Percentiles rank a stretch among this genome's conserved stretches.
Evolutionary conservation across 2,797 vertebrate genomes (phyloP).

Genomic region (Ctenosaura bakeri): DNA sequence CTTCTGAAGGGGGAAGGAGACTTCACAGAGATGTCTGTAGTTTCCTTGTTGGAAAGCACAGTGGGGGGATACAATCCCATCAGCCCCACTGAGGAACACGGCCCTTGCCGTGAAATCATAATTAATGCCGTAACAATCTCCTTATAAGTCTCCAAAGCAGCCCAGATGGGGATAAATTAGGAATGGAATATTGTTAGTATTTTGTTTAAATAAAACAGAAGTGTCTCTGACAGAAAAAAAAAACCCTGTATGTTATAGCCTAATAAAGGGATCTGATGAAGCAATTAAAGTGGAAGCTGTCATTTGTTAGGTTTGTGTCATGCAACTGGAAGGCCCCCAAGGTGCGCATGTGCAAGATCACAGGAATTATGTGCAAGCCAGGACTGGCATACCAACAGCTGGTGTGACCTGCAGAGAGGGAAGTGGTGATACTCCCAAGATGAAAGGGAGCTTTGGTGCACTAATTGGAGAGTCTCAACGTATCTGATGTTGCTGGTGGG

Average conservation of each 20-base stretch:
- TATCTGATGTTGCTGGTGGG: background rate
- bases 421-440: background rate
- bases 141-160: conserved; percentile 77
- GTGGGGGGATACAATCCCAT: conserved; percentile 57
- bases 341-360: background rate
- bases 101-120: conserved; percentile 81
- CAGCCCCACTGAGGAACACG: conserved; percentile 53
- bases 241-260: conserved; percentile 42
- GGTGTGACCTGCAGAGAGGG: background rate
- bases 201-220: conserved; percentile 72
- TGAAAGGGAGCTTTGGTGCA: background rate
- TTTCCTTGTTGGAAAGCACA: conserved; percentile 64
- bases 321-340: background rate
- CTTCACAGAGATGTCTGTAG: conserved; percentile 65
- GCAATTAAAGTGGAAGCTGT: conserved; percentile 48
- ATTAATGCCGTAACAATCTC: conserved; percentile 85
- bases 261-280: conserved; percentile 67
- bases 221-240: conserved; percentile 58
- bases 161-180: conserved; percentile 61
- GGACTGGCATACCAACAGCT: background rate
- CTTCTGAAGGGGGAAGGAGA: conserved; percentile 65
- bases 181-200: conserved; percentile 66
- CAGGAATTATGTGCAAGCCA: background rate
- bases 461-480: background rate
- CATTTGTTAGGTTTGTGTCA: conserved; percentile 18